phyloP scores from a whole-genome alignment of 2,888 invertebrate genomes.

The Lasioglossum figueresi region DNA sequence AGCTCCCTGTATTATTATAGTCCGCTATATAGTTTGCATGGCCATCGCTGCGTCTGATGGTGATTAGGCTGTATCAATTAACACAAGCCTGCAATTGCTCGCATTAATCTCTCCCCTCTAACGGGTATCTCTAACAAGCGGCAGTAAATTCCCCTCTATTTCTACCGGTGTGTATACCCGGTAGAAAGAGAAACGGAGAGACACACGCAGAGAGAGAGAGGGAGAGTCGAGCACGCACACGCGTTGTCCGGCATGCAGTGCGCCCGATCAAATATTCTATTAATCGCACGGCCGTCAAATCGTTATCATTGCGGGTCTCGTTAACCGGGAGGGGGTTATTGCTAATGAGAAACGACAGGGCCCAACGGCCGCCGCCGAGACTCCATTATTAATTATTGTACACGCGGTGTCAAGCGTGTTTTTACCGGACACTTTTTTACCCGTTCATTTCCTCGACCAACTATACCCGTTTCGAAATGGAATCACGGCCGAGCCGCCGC shows the following conservation, averaged over 20 bases:
- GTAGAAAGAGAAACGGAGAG: neutral
- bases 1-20: constrained; percentile 67
- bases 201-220: neutral
- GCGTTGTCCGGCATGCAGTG: neutral
- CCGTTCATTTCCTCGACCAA: constrained; percentile 24
- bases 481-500: constrained; percentile 25
- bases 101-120: constrained; percentile 74
- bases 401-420: constrained; percentile 47
- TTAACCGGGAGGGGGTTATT: constrained; percentile 59
- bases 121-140: constrained; percentile 72
- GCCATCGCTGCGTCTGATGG: constrained; percentile 69
- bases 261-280: constrained; percentile 71
- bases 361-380: constrained; percentile 39
- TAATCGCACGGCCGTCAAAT: constrained; percentile 71
- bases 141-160: constrained; percentile 69
- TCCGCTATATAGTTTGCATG: constrained; percentile 48
- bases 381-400: constrained; percentile 63
- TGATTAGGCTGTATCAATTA: constrained; percentile 76
- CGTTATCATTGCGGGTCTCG: constrained; percentile 69
- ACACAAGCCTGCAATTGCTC: constrained; percentile 73
- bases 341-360: constrained; percentile 70
- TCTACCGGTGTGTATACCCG: constrained; percentile 35
- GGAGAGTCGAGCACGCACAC: neutral
- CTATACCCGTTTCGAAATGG: constrained; percentile 19
- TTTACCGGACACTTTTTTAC: constrained; percentile 29